These are phyloP conservation scores for Albula goreensis DNA, from an alignment of 2,113 vertebrate species.

Conservation along the genomic window DNA sequence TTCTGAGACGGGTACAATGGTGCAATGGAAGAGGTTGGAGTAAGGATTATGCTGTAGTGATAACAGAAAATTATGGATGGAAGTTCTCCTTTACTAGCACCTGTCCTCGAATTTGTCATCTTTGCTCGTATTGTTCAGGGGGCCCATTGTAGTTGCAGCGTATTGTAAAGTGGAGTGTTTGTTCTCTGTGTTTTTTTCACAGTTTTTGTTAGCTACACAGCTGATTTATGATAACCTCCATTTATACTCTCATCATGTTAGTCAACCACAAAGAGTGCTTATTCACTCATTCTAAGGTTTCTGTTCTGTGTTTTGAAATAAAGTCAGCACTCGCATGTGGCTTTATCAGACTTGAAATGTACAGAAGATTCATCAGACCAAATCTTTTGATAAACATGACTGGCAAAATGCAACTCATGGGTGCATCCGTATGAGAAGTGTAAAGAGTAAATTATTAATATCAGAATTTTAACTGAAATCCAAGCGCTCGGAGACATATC, in stretches of 20 bases:
- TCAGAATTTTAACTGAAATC: slow-evolving; percentile 19
- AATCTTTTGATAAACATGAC: background rate
- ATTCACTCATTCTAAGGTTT: slow-evolving; percentile 12
- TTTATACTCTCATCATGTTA: background rate
- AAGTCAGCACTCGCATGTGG: background rate
- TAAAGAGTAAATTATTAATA: slow-evolving; percentile 16
- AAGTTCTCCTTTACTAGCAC: slow-evolving; percentile 71
- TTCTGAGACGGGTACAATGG: slow-evolving; percentile 69
- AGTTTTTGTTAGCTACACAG: background rate
- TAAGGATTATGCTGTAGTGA: slow-evolving; percentile 61
- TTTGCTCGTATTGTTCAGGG: slow-evolving; percentile 22
- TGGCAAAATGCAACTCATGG: background rate
- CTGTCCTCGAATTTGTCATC: slow-evolving; percentile 65
- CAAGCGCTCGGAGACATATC: background rate
- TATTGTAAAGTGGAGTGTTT: slow-evolving; percentile 29
- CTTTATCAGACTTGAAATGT: background rate
- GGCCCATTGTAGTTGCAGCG: slow-evolving; percentile 11
- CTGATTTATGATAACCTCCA: slow-evolving; percentile 18
- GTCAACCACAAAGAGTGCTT: background rate
- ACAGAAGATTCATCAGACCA: background rate
- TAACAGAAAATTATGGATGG: slow-evolving; percentile 67
- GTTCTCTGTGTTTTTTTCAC: slow-evolving; percentile 20
- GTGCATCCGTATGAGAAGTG: background rate
- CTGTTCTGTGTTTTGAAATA: background rate
- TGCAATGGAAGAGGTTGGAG: slow-evolving; percentile 25